A percentile compares a stretch with the other conserved stretches of the same genome.
These are phyloP conservation scores for Copidosoma aretas DNA, from an alignment of 2,888 invertebrate genomes.

Conservation along the genomic window DNA sequence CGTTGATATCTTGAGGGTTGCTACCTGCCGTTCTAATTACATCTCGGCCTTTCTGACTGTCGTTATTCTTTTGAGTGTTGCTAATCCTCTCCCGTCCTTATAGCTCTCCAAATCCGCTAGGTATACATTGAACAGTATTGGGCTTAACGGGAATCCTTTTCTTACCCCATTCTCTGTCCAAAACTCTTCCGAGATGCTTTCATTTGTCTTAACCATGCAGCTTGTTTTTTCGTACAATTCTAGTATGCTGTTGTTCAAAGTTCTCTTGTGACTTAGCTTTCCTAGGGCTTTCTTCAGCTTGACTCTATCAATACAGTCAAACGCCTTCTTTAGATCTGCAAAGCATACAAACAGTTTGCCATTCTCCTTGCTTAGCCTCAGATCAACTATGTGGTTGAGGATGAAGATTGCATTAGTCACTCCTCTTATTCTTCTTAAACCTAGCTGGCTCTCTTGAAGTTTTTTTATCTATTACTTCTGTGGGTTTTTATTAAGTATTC, in stretches of 20 bases:
- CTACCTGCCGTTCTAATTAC: too few relatives aligned
- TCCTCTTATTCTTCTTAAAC: neutral
- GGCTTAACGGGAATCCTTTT: conserved; percentile 42
- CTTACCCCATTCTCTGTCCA: conserved; percentile 32
- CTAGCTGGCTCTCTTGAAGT: too few relatives aligned
- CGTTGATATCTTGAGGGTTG: too few relatives aligned
- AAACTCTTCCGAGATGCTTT: neutral
- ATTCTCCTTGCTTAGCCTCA: conserved; percentile 15
- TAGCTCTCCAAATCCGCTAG: conserved; percentile 36
- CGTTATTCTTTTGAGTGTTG: too few relatives aligned
- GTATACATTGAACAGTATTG: conserved; percentile 30
- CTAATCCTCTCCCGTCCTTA: too few relatives aligned
- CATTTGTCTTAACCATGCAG: neutral
- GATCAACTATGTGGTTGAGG: neutral
- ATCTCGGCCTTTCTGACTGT: too few relatives aligned
- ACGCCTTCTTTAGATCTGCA: conserved; percentile 24
- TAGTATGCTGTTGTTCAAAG: neutral
- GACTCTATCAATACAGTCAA: neutral
- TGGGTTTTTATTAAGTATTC: conserved; percentile 14
- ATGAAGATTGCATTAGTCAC: neutral
- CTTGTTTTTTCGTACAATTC: neutral
- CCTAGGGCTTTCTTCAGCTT: neutral
- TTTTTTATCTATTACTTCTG: conserved; percentile 1
- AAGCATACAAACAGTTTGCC: neutral
- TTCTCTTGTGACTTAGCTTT: neutral